phyloP scores from a whole-genome alignment of 2,888 invertebrate species.

The Chalcosyrphus nemorum region DNA sequence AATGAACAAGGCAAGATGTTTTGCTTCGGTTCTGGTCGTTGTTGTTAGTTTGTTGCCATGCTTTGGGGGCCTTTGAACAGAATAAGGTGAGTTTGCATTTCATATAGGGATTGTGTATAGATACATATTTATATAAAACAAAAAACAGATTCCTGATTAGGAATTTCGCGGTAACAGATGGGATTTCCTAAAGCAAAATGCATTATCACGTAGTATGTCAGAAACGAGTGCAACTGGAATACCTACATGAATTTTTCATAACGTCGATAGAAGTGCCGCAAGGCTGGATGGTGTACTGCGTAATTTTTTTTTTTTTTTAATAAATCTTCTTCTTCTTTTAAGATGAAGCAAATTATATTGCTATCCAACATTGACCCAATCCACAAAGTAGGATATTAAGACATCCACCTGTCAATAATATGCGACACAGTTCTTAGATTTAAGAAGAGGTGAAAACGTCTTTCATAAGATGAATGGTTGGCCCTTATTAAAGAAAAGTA shows the following conservation, averaged over 20 bases:
- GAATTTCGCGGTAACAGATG: constrained; percentile 19
- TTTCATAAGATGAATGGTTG: too few relatives aligned
- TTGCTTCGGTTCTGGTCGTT: constrained; percentile 22
- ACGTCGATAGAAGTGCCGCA: not conserved
- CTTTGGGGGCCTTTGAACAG: constrained; percentile 14
- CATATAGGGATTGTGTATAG: not conserved
- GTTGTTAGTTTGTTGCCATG: not conserved
- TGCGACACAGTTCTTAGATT: too few relatives aligned
- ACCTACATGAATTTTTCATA: not conserved
- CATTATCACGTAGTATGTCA: constrained; percentile 14
- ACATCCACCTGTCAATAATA: too few relatives aligned
- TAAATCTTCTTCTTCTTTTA: too few relatives aligned
- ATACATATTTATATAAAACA: not conserved
- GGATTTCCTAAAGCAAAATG: constrained; percentile 6
- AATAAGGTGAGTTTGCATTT: constrained; percentile 29
- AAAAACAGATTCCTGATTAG: constrained; percentile 9
- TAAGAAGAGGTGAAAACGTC: too few relatives aligned
- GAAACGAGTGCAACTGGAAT: not conserved
- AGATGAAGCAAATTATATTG: too few relatives aligned
- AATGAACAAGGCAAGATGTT: constrained; percentile 77
- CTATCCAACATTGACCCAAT: too few relatives aligned
- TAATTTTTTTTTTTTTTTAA: too few relatives aligned
- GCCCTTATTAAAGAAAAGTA: too few relatives aligned
- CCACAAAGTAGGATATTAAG: too few relatives aligned
- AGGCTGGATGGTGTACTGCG: constrained; percentile 25